Evolutionary conservation across 2,797 vertebrate genomes (phyloP), one percentile per base, ranked within the genome.

Genomic region (Thamnophis elegans): DNA sequence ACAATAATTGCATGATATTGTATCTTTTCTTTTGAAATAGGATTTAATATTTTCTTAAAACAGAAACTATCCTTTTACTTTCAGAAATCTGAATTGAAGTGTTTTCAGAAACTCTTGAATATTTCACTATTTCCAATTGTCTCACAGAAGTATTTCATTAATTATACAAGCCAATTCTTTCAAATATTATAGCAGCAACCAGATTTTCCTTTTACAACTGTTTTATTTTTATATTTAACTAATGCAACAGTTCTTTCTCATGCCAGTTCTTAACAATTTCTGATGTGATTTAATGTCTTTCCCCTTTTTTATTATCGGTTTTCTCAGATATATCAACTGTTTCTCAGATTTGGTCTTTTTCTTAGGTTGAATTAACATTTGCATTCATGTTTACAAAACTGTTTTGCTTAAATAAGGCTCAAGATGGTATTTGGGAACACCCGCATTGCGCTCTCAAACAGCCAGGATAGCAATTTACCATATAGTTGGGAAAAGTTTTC

Each of bases 61-160:
- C 94, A 96, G 95, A 96, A 97, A 95, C 95, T 87, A 96, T 93
- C 92, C 95, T 91, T 93, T 96, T 89, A 95, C 95, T 53, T 92
- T 95, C 95, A 90, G 95, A 94, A 97, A 93, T 92, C 92, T 96
- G 89, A 96, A 92, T 91, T 98, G 97, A 6, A 95, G 94, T 94
- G 95, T 92, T 32, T 96, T 96, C 94, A 97, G 73, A 92, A 96
- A 95, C 93, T 97, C 86, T 0, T 97, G 94, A 0, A 93, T 94
- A 91, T 97, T 97, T 2, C 91, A 92, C 97, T 96, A 95, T 97
- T 95, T 92, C 95, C 93, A 98, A 97, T 95, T 97, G 93, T 96
- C 28, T 89, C 95, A 51, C 97, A 93, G 32, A 96, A 95, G 9
- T 92, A 93, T 94, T 97, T 95, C 14, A 98, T 95, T 95, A 65